A percentile compares a stretch with the other conserved stretches of the same genome.
Evolutionary conservation across 2,113 vertebrate genomes (phyloP).

Genomic region (rabbit (Oryctolagus cuniculus)): DNA sequence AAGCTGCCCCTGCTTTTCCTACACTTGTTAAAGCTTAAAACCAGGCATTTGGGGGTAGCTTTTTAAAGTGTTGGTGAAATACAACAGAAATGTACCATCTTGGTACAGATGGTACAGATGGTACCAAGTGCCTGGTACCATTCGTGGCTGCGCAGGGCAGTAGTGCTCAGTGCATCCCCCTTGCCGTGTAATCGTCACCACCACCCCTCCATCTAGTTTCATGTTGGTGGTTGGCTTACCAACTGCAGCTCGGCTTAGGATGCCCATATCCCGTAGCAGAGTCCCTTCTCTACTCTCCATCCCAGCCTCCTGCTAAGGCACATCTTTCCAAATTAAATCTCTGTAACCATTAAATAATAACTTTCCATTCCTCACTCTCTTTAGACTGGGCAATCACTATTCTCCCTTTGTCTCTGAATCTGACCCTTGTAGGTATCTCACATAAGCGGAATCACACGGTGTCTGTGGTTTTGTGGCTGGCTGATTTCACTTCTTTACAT

Average conservation of each 20-base stretch:
- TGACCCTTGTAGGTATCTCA: rapidly evolving
- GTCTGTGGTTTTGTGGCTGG: neutral
- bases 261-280: no score
- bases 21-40: neutral
- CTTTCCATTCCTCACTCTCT: rapidly evolving
- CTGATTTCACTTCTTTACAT: neutral
- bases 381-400: neutral
- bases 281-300: no score
- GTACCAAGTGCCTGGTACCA: no score
- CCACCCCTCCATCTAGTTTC: neutral
- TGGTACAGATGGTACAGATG: no score
- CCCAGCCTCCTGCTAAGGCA: no score
- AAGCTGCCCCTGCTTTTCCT: neutral
- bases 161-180: no score
- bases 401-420: neutral
- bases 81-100: neutral
- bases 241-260: no score
- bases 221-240: no score
- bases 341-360: neutral
- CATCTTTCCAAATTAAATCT: neutral
- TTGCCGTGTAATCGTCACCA: rapidly evolving
- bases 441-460: rapidly evolving
- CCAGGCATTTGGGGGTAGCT: neutral
- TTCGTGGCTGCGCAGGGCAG: no score
- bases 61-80: neutral